These are phyloP conservation scores for Murina feae DNA, from an alignment of 2,113 vertebrate genomes.

Conservation along the genomic window DNA sequence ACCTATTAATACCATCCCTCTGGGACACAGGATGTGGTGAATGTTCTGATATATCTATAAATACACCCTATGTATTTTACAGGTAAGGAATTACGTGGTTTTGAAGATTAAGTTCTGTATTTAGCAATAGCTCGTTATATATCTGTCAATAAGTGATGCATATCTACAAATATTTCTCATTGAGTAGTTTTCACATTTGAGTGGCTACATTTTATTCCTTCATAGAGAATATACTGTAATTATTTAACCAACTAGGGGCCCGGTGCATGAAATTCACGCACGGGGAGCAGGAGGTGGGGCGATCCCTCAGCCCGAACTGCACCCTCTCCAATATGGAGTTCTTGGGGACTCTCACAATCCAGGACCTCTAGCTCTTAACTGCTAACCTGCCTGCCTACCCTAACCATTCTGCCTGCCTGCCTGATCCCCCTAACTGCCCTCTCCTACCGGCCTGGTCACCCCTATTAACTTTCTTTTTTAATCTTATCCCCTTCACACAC, in stretches of 20 bases:
- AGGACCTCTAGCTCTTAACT: no score
- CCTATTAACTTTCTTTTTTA: no score
- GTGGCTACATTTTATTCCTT: conserved; percentile 8
- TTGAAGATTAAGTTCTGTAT: neutral
- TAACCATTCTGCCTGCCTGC: no score
- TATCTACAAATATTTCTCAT: neutral
- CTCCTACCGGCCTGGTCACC: no score
- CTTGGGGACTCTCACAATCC: no score
- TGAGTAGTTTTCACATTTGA: neutral
- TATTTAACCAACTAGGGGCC: neutral
- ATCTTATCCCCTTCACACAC: no score
- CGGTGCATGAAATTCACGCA: no score
- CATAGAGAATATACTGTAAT: neutral
- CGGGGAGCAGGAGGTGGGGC: no score
- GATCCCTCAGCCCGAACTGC: no score
- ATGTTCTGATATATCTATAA: neutral
- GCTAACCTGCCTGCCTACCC: no score
- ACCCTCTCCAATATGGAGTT: no score
- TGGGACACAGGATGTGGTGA: neutral
- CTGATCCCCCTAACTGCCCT: no score
- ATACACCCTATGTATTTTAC: neutral
- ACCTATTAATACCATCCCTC: neutral
- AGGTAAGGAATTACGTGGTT: neutral
- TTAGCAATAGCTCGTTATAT: neutral
- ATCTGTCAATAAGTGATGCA: neutral